Evolutionary conservation across 1,140 invertebrate genomes (phyloP), one percentile per base, ranked within the genome.

Genomic region (Neodiprion virginianus): DNA sequence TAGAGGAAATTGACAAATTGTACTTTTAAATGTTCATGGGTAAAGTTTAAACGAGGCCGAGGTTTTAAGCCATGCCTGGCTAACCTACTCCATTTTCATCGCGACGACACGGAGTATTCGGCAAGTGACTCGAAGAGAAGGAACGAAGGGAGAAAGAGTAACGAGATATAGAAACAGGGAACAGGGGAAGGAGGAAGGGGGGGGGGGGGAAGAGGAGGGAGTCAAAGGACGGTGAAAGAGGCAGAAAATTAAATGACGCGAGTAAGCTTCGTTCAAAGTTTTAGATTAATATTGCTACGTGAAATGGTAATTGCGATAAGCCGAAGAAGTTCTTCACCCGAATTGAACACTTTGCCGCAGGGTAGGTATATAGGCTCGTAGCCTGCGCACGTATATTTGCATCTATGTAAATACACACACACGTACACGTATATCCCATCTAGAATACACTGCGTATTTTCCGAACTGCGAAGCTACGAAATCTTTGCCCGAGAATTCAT

Each of bases 271-370:
- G 49, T 72, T 72, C 69, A 74, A 76, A 76, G 68, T 76, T 74
- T 76, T 74, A 76, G 72, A 77, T 77, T 74, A 77, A 75, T 77
- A 77, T 77, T 75, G 76, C 74, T 74, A 77, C 69, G 73, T 70
- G 73, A 72, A 77, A 72, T 75, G 76, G 76, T 74, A 77, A 77
- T 77, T 72, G 76, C 68, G 76, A 77, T 77, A 74, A 74, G 76
- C 67, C 69, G 73, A 70, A 61, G 48, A 48, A 61, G 8, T 14
- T 12, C 11, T 12, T 61, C 3, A 17, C 53, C 53, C 53, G n/a
- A 61, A 61, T 5, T 61, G 53, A 61, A 61, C 11, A 61, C 8
- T 12, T 14, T 61, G 7, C n/a, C n/a, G n/a, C 11, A 61, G 7
- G 11, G 11, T 10, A 1, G 1, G 1, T 14, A 61, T 61, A 5